phyloP scores from a whole-genome alignment of 2,797 vertebrate genomes.

The Anas bahamensis region DNA sequence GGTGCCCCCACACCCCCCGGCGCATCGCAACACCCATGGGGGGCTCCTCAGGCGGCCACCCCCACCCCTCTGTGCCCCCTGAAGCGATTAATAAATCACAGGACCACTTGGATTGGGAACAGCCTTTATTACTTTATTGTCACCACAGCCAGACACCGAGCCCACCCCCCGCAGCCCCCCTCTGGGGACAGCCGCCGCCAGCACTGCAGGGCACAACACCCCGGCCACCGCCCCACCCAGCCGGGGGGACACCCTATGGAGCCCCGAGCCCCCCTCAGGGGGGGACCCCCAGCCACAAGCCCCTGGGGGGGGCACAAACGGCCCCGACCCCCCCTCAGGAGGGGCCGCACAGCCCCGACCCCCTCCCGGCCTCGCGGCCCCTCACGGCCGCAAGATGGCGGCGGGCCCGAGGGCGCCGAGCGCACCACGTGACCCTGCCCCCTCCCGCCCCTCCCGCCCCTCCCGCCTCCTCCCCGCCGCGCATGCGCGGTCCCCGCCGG shows the following conservation, averaged over 20 bases:
- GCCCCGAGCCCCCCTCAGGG: too few relatives aligned
- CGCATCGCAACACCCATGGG: fast-evolving
- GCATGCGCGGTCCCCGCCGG: not conserved
- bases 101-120: too few relatives aligned
- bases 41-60: not conserved
- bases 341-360: too few relatives aligned
- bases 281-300: too few relatives aligned
- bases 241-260: fast-evolving
- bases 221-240: fast-evolving
- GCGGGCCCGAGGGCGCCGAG: too few relatives aligned
- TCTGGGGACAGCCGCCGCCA: not conserved
- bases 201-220: fast-evolving
- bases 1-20: not conserved
- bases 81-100: too few relatives aligned
- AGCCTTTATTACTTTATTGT: too few relatives aligned
- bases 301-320: too few relatives aligned
- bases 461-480: not conserved
- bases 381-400: not conserved
- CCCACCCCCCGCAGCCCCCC: not conserved
- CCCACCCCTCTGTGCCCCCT: fast-evolving
- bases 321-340: too few relatives aligned
- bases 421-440: not conserved
- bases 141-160: too few relatives aligned
- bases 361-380: too few relatives aligned
- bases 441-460: too few relatives aligned